Evolutionary conservation across 2,888 invertebrate genomes (phyloP).

Genomic region (Cerastis leucographa): DNA sequence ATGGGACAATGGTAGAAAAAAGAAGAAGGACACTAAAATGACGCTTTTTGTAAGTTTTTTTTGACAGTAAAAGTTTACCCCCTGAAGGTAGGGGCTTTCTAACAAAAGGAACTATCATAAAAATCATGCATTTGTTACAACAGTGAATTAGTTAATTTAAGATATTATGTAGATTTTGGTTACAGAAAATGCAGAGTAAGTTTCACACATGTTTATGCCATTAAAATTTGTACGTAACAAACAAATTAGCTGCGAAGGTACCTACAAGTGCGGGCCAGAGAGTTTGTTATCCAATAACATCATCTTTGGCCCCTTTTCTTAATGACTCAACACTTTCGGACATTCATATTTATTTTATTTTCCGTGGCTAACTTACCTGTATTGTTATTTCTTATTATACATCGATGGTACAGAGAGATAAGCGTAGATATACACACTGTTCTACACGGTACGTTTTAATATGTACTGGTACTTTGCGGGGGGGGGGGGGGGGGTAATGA

Average conservation of each 20-base stretch:
- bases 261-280: conserved; percentile 5
- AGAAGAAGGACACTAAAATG: not conserved
- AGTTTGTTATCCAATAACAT: conserved; percentile 55
- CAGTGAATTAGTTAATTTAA: not conserved
- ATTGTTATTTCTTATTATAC: conserved; percentile 48
- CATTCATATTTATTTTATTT: conserved; percentile 54
- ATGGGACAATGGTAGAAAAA: not conserved
- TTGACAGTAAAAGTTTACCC: too few species aligned
- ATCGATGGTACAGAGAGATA: conserved; percentile 34
- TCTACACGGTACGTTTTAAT: not conserved
- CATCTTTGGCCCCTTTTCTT: conserved; percentile 54
- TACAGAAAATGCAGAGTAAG: not conserved
- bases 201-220: conserved; percentile 13
- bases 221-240: conserved; percentile 38
- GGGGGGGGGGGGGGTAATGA: not conserved
- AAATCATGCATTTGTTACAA: not conserved
- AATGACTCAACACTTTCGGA: conserved; percentile 59
- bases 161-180: not conserved
- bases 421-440: not conserved
- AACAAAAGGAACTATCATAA: not conserved
- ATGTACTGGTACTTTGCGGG: not conserved
- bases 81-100: too few species aligned
- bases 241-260: conserved; percentile 27
- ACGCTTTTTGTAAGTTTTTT: not conserved
- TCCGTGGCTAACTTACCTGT: conserved; percentile 31